Conservation (phyloP, 2,113 vertebrate species). For the Corythornis cristatus region DNA sequence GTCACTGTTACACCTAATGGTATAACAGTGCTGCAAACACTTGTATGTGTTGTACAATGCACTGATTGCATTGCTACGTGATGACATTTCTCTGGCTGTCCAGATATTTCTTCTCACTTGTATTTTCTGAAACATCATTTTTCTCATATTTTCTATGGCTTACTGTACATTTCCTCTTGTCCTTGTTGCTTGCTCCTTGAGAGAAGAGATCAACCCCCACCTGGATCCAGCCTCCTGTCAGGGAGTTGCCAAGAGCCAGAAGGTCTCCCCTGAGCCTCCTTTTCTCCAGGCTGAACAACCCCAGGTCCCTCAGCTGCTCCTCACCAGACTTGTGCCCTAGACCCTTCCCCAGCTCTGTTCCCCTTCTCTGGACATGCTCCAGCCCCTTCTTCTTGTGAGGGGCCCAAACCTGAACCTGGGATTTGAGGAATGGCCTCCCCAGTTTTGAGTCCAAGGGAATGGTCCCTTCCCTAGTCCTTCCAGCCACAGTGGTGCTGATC, state of each 20-base stretch:
- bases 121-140: slow-evolving; percentile 17
- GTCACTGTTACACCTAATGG: slow-evolving; percentile 9
- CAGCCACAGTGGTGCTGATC: neutral
- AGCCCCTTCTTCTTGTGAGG: neutral
- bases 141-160: slow-evolving; percentile 19
- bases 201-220: neutral
- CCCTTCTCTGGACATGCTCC: neutral
- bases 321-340: neutral
- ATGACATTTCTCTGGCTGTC: slow-evolving; percentile 27
- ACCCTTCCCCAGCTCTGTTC: neutral
- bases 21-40: neutral
- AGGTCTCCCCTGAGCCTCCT: neutral
- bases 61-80: neutral
- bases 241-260: neutral
- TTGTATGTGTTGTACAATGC: neutral
- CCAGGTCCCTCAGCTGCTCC: neutral
- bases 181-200: neutral
- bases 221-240: neutral
- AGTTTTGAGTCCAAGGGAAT: neutral
- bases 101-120: slow-evolving; percentile 16
- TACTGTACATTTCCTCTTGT: neutral
- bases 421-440: neutral
- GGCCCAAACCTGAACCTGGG: neutral
- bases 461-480: neutral
- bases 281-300: neutral